Evolutionary conservation across 2,113 vertebrate species (phyloP).

Genomic region (Bubalus kerabau): DNA sequence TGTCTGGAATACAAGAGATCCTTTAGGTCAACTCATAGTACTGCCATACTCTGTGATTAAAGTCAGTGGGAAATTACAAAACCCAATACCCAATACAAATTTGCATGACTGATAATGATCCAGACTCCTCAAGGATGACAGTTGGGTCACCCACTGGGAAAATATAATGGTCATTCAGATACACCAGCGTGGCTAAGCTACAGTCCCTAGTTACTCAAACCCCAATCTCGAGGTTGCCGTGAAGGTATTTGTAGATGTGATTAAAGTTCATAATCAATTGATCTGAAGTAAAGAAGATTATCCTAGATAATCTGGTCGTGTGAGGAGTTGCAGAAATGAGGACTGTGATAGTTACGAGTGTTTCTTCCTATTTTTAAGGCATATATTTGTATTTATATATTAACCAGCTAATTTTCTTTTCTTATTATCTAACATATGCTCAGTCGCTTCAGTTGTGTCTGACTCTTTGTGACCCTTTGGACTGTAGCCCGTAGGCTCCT

Average conservation of each 20-base stretch:
- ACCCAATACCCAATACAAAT: not conserved
- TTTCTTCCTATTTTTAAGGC: not conserved
- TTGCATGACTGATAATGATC: not conserved
- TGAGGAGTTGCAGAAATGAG: not conserved
- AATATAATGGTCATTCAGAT: not conserved
- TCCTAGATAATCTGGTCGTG: not conserved
- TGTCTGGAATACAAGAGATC: not conserved
- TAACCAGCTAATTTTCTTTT: not conserved
- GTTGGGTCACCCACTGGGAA: not conserved
- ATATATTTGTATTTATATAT: not conserved
- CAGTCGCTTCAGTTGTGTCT: not conserved
- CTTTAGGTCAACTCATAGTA: not conserved
- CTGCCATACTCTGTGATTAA: not conserved
- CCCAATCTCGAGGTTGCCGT: not conserved
- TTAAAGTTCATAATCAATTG: not conserved
- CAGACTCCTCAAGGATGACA: not conserved
- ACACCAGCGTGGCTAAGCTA: not conserved
- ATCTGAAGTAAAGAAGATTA: not conserved
- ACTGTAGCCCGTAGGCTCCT: not conserved
- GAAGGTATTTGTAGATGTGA: not conserved
- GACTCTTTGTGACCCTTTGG: not conserved
- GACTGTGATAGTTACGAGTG: not conserved
- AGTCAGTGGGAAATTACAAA: not conserved
- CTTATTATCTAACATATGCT: not conserved
- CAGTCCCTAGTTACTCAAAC: not conserved